A percentile compares a stretch with the other conserved stretches of the same genome.
Evolutionary conservation across 2,888 invertebrate species (phyloP).

Genomic region (Cheilosia impressa): DNA sequence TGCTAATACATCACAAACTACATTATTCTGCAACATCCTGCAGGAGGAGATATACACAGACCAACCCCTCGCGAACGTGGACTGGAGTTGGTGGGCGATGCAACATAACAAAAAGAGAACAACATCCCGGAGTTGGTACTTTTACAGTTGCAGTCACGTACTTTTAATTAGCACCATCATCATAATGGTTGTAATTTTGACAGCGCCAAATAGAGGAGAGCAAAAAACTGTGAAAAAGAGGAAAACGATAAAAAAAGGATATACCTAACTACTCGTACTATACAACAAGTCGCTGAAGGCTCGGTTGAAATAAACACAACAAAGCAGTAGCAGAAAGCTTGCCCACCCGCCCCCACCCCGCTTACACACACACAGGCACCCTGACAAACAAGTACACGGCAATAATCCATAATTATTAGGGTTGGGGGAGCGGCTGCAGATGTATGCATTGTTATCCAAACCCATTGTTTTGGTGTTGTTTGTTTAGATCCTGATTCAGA

Average conservation of each 20-base stretch:
- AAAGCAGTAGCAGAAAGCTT: conserved; percentile 43
- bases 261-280: conserved; percentile 30
- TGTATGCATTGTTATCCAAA: conserved; percentile 46
- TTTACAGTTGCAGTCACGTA: conserved; percentile 71
- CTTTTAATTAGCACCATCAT: conserved; percentile 75
- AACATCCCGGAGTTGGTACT: conserved; percentile 32
- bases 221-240: conserved; percentile 13
- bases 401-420: conserved; percentile 70
- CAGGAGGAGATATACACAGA: conserved; percentile 12
- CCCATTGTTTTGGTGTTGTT: conserved; percentile 58
- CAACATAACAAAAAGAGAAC: background rate
- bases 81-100: too few relatives aligned
- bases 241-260: conserved; percentile 48
- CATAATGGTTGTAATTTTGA: conserved; percentile 74
- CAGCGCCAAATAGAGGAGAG: conserved; percentile 16
- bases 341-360: conserved; percentile 9
- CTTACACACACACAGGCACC: background rate
- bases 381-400: conserved; percentile 32
- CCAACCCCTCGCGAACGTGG: conserved; percentile 28
- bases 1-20: conserved; percentile 61
- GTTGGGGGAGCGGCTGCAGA: background rate
- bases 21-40: conserved; percentile 58
- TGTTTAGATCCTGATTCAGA: conserved; percentile 61
- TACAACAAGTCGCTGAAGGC: conserved; percentile 71
- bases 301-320: conserved; percentile 60